These are phyloP conservation scores for Neodiprion virginianus DNA, from an alignment of 1,140 invertebrate genomes.

Conservation along the genomic window DNA sequence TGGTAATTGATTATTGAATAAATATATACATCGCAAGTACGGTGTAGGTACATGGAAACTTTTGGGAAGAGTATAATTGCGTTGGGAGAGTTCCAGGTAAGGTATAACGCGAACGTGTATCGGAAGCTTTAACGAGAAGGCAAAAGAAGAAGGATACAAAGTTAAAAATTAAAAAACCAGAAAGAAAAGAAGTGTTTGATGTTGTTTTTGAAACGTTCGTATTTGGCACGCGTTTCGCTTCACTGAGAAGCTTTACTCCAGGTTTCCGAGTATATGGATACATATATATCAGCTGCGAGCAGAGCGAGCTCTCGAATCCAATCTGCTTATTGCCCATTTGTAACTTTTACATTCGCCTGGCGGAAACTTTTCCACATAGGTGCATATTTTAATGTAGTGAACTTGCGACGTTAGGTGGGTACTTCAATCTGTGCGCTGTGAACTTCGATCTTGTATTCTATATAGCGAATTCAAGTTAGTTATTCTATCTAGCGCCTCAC, in stretches of 20 bases:
- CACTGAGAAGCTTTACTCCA: neutral
- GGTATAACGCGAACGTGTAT: neutral
- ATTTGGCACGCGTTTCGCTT: constrained; percentile 40
- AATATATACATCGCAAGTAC: too few relatives aligned
- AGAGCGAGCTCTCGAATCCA: constrained; percentile 30
- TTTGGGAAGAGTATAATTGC: neutral
- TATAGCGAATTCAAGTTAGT: too few relatives aligned
- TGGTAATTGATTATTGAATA: too few relatives aligned
- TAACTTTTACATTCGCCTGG: constrained; percentile 30
- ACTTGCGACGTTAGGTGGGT: too few relatives aligned
- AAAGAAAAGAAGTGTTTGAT: neutral
- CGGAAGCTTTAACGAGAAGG: neutral
- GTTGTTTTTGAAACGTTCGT: constrained; percentile 31
- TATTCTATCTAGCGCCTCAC: too few relatives aligned
- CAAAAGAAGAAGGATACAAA: neutral
- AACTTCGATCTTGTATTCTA: too few relatives aligned
- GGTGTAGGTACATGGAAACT: neutral
- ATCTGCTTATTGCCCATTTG: constrained; percentile 47
- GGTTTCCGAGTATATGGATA: neutral
- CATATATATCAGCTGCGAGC: too few relatives aligned
- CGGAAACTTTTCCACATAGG: neutral
- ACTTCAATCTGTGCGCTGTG: too few relatives aligned
- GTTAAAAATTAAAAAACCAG: too few relatives aligned
- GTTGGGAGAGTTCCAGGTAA: neutral
- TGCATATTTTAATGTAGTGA: too few relatives aligned